Conservation (phyloP, 2,113 vertebrate genomes). For the Sylvia atricapilla region DNA sequence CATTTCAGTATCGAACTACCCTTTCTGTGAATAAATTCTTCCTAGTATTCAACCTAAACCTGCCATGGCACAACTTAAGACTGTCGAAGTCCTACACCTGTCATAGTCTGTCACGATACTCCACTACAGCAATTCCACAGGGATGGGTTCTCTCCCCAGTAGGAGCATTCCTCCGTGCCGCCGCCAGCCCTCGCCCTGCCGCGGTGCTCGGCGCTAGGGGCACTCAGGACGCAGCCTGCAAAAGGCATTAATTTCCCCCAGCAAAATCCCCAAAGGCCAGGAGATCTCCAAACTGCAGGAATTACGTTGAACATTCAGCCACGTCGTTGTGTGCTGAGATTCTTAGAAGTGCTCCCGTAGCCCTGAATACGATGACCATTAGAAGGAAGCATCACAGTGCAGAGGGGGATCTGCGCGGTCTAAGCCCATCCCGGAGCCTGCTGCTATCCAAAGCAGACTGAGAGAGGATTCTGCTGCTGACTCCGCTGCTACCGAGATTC, state of each 20-base stretch:
- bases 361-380: rapidly evolving
- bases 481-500: rapidly evolving
- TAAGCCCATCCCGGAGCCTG: rapidly evolving
- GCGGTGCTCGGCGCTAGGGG: rapidly evolving
- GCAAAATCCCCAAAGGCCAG: background rate
- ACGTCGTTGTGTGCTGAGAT: rapidly evolving
- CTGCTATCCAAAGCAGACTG: rapidly evolving
- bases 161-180: rapidly evolving
- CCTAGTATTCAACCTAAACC: background rate
- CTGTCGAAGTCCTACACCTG: too few relatives aligned
- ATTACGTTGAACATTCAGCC: rapidly evolving
- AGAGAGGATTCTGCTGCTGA: background rate
- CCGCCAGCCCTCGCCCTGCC: too few relatives aligned
- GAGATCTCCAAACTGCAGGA: background rate
- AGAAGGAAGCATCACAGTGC: rapidly evolving
- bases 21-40: background rate
- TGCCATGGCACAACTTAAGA: background rate
- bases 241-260: background rate
- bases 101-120: rapidly evolving
- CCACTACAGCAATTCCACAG: too few relatives aligned
- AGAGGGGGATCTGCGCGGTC: rapidly evolving
- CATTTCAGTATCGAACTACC: background rate
- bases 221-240: rapidly evolving
- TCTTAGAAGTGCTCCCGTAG: rapidly evolving
- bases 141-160: background rate